Evolutionary conservation across 2,888 invertebrate species (phyloP).

Genomic region (Dryobota labecula): DNA sequence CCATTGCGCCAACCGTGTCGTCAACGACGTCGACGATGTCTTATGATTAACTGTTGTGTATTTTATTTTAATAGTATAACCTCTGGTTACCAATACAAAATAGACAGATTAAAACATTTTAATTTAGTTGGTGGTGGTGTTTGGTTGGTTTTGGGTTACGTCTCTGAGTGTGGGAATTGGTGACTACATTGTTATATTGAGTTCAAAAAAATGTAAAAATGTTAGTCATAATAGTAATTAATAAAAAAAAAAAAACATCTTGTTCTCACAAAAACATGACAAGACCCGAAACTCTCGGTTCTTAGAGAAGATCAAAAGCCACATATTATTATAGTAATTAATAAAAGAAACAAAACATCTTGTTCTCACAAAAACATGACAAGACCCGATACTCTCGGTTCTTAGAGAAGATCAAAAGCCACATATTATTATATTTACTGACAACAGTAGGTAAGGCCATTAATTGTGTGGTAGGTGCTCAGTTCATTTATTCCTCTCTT

Average conservation of each 20-base stretch:
- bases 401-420: not conserved
- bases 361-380: too few relatives aligned
- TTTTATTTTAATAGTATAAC: too few relatives aligned
- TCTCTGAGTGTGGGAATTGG: too few relatives aligned
- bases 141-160: too few relatives aligned
- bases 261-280: not conserved
- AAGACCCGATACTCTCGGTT: not conserved
- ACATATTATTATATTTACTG: not conserved
- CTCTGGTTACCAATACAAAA: too few relatives aligned
- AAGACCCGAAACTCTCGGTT: not conserved
- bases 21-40: too few relatives aligned
- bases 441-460: not conserved
- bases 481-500: conserved; percentile 19
- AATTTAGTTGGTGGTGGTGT: too few relatives aligned
- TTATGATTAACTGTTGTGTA: not conserved
- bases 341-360: too few relatives aligned
- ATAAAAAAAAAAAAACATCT: not conserved
- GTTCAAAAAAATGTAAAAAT: not conserved
- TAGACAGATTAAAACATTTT: too few relatives aligned
- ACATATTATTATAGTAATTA: too few relatives aligned
- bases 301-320: not conserved
- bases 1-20: too few relatives aligned
- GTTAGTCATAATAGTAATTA: too few relatives aligned
- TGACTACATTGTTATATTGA: not conserved
- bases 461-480: not conserved